Conservation (phyloP, 2,113 vertebrate genomes). For the Colossoma macropomum region DNA sequence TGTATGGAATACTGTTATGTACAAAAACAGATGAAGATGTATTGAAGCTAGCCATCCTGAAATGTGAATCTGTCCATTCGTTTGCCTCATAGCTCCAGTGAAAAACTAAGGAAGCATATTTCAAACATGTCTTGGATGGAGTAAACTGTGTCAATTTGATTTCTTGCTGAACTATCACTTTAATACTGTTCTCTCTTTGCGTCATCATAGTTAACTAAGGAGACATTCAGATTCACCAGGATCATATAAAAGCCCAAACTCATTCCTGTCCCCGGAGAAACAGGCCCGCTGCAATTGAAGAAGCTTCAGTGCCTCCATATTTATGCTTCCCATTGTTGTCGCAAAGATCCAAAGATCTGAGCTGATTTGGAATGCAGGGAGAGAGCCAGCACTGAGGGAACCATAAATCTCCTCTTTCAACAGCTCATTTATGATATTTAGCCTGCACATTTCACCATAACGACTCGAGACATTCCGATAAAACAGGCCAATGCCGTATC, state of each 20-base stretch:
- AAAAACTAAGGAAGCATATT: neutral
- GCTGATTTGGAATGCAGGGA: conserved; percentile 47
- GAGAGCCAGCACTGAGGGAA: conserved; percentile 26
- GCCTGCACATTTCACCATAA: conserved; percentile 48
- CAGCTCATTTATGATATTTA: conserved; percentile 50
- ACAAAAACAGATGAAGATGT: too few relatives aligned
- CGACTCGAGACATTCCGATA: conserved; percentile 43
- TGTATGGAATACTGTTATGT: too few relatives aligned
- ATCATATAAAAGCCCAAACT: conserved; percentile 39
- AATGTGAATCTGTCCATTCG: too few relatives aligned
- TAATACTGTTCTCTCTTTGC: conserved; percentile 15
- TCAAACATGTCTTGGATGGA: neutral
- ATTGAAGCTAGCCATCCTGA: too few relatives aligned
- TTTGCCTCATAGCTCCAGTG: neutral
- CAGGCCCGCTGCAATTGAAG: conserved; percentile 33
- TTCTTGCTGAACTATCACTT: neutral
- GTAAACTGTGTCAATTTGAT: conserved; percentile 16
- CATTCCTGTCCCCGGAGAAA: conserved; percentile 29
- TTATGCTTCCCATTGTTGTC: conserved; percentile 47
- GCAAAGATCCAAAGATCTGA: conserved; percentile 37
- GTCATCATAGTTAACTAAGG: conserved; percentile 25
- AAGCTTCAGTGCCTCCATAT: conserved; percentile 27
- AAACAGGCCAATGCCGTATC: conserved; percentile 26
- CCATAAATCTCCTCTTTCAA: conserved; percentile 49
- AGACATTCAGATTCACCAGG: conserved; percentile 31